phyloP scores from a whole-genome alignment of 2,888 invertebrate species.

The Itoplectis maculator region DNA sequence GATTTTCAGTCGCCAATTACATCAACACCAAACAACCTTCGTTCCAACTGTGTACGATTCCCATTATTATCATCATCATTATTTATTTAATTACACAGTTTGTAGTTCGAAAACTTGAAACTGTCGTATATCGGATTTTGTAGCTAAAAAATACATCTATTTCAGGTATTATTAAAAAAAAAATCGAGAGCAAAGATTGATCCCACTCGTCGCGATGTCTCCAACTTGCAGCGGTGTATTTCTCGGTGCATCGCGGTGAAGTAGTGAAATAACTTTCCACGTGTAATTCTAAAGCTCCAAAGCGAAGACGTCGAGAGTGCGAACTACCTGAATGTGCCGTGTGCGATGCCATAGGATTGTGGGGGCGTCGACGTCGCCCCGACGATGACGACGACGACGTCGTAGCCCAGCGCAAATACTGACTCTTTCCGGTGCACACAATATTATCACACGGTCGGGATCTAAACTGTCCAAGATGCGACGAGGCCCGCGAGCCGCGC shows the following conservation, averaged over 20 bases:
- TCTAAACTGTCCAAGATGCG: slow-evolving; percentile 76
- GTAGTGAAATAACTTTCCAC: slow-evolving; percentile 59
- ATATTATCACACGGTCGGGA: slow-evolving; percentile 80
- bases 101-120: no score
- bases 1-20: no score
- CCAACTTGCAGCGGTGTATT: no score
- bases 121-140: no score
- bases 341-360: slow-evolving; percentile 35
- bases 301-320: slow-evolving; percentile 30
- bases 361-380: slow-evolving; percentile 37
- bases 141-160: no score
- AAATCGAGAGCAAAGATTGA: no score
- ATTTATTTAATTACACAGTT: no score
- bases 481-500: slow-evolving; percentile 41
- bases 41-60: no score
- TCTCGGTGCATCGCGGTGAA: slow-evolving; percentile 19
- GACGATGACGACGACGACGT: slow-evolving; percentile 60
- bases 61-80: no score
- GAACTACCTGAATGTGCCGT: slow-evolving; percentile 33
- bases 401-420: slow-evolving; percentile 73
- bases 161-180: no score
- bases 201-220: no score
- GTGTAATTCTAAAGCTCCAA: slow-evolving; percentile 50
- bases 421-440: slow-evolving; percentile 74
- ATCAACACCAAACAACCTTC: no score